Percentiles rank a stretch among this genome's conserved stretches.
Evolutionary conservation across 2,113 vertebrate genomes (phyloP).

Genomic region (Pseudolaguvia tuberculata): DNA sequence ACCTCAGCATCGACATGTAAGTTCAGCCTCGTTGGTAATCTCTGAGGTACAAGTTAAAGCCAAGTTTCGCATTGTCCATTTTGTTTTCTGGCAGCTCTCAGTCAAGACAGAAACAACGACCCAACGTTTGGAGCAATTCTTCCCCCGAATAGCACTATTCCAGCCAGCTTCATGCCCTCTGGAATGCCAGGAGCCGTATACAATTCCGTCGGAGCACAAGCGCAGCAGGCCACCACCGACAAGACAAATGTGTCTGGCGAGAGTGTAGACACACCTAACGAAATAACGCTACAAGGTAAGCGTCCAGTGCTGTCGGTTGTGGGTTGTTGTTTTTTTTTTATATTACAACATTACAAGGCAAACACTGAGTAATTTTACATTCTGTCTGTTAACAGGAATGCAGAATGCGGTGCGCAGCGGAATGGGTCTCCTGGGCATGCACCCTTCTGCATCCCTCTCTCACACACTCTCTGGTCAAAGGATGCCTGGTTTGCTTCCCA

Average conservation of each 20-base stretch:
- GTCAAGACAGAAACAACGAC: conserved; percentile 84
- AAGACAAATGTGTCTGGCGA: conserved; percentile 77
- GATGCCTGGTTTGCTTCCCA: conserved; percentile 82
- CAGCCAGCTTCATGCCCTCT: conserved; percentile 79
- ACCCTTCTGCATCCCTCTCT: conserved; percentile 77
- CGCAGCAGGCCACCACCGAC: conserved; percentile 68
- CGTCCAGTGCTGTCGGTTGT: background rate
- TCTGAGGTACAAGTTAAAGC: background rate
- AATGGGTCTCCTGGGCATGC: conserved; percentile 86
- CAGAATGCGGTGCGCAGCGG: conserved; percentile 80
- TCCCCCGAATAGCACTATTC: conserved; percentile 76
- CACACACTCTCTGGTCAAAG: conserved; percentile 78
- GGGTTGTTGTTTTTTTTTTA: background rate
- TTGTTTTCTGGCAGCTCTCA: conserved; percentile 65
- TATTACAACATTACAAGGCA: background rate
- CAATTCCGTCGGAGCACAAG: conserved; percentile 73
- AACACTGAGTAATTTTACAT: background rate
- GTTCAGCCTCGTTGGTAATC: conserved; percentile 53
- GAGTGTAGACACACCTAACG: conserved; percentile 74
- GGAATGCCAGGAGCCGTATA: conserved; percentile 80
- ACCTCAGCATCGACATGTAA: conserved; percentile 76
- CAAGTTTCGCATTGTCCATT: background rate
- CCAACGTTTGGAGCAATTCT: conserved; percentile 80
- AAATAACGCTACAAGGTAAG: conserved; percentile 81
- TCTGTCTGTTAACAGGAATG: conserved; percentile 67